Base-by-base conservation (phyloP, 2,888 invertebrate genomes). In the Lumbricus terrestris region DNA sequence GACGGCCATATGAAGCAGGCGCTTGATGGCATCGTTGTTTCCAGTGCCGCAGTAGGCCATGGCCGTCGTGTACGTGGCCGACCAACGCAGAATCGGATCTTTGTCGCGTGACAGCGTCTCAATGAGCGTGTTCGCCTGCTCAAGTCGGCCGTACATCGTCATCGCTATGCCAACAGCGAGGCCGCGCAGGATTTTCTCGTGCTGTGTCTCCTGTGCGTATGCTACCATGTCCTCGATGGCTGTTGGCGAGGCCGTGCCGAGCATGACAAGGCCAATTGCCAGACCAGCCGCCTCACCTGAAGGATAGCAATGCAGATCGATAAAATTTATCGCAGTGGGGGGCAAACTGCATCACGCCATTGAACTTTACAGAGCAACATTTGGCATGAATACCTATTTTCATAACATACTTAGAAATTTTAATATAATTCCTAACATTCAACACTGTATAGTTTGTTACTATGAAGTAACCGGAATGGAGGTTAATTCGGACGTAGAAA, bases 261-360 rank as follows among this genome's bases (percentile, higher is more conserved):
- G 95, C 99, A 99, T 99, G 0, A 99, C 98, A 96, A 99, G 97
- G 88, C 99, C 99, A 98, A 99, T 99, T 0, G 98, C 98, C 92
- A 99, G 97, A 91, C 99, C 99, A 42, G 99, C 99, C 15, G 99
- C 99, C 95, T 99, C 99, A 90, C 95, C 94, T 94, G 92, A 18
- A 38, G 38, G 82, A 54, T 37, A 88, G 47, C n/a, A 88, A n/a
- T 16, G 23, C 54, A 34, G 13, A 54, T 89, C n/a, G 69, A 13
- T 40, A 16, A 89, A 89, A 54, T 54, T 89, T 34, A n/a, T 20
- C 6, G 20, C 40, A 88, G 34, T 35, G 89, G 54, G n/a, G 42
- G 69, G 4, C 34, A 47, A 18, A 69, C 18, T 20, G 8, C 2
- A n/a, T 69, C 13, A 69, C 69, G n/a, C 29, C 69, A 69, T n/a